phyloP scores from a whole-genome alignment of 1,140 invertebrate species.

The Chionoecetes opilio region DNA sequence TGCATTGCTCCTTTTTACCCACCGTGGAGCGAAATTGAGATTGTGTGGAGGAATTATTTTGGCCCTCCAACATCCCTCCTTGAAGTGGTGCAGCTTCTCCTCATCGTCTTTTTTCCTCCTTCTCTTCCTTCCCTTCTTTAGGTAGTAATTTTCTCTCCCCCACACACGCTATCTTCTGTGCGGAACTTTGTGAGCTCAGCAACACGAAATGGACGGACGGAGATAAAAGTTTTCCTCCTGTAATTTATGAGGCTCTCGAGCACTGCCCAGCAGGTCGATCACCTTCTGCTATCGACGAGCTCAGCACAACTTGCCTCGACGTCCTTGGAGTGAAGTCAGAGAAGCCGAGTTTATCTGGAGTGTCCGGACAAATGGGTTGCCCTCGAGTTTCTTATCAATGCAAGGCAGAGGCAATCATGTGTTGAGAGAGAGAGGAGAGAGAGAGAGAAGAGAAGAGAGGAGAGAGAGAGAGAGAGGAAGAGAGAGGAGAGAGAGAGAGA shows the following conservation, averaged over 20 bases:
- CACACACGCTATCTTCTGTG: neutral
- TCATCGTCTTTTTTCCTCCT: neutral
- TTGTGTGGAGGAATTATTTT: neutral
- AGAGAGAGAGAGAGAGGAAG: no score
- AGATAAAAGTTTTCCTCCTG: neutral
- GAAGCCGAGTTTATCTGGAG: neutral
- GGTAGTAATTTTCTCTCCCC: neutral
- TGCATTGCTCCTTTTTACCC: constrained; percentile 18
- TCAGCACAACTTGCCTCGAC: neutral
- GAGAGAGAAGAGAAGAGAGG: no score
- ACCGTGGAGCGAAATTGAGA: neutral
- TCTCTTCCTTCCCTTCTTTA: neutral
- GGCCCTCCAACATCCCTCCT: neutral
- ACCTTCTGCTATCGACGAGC: neutral
- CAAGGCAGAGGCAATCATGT: constrained; percentile 9
- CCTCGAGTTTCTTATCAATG: neutral
- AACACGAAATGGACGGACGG: neutral
- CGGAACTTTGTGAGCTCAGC: neutral
- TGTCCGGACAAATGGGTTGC: neutral
- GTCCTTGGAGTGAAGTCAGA: neutral
- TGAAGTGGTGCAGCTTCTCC: neutral
- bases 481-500: no score
- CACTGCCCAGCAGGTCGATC: neutral
- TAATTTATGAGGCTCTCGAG: neutral
- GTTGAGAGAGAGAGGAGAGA: no score